Percentiles rank a stretch among this genome's conserved stretches.
These are phyloP conservation scores for Acrocephalus kingi DNA, from an alignment of 2,113 vertebrate genomes.

Conservation along the genomic window DNA sequence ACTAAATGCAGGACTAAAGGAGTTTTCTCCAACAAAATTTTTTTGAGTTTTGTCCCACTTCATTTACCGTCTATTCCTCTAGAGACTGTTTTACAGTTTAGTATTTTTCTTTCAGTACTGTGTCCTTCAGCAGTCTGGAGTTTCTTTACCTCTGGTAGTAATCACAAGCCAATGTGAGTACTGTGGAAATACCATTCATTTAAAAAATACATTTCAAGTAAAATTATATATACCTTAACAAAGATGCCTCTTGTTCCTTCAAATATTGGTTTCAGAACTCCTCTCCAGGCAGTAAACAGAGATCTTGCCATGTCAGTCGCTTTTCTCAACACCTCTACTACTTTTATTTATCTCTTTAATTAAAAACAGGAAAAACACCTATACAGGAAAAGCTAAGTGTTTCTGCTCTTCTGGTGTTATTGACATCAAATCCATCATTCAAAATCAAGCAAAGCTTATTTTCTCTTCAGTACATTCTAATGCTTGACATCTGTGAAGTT, in stretches of 20 bases:
- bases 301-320: not conserved
- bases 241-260: not conserved
- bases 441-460: not conserved
- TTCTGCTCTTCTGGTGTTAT: not conserved
- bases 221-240: not conserved
- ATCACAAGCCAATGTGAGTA: not conserved
- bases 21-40: not conserved
- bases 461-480: not conserved
- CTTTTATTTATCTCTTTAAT: not conserved
- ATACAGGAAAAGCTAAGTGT: not conserved
- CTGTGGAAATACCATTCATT: not conserved
- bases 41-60: not conserved
- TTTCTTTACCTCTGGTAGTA: not conserved
- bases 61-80: not conserved
- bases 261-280: not conserved
- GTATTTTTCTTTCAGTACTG: not conserved
- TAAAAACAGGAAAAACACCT: not conserved
- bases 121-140: not conserved
- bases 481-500: not conserved
- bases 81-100: not conserved
- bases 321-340: not conserved
- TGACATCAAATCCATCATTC: not conserved
- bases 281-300: not conserved
- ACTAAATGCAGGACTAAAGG: not conserved
- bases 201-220: not conserved